These are phyloP conservation scores for Hexactinellida sp. DNA, from an alignment of 37 sponge, comb jelly and placozoan species.

Conservation along the genomic window DNA sequence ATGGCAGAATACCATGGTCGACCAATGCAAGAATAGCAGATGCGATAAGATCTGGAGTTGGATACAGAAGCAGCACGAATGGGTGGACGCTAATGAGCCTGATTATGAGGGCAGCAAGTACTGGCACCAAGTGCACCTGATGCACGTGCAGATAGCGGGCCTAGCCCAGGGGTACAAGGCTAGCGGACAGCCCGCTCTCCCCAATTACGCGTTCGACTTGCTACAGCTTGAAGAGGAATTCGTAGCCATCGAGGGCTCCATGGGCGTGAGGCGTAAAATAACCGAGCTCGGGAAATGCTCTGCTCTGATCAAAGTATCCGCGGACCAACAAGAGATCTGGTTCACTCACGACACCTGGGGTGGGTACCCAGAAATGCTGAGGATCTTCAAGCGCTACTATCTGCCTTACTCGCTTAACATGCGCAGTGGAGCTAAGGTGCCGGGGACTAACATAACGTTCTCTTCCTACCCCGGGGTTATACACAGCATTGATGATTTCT, in stretches of 20 bases:
- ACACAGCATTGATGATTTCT: slow-evolving; percentile 79
- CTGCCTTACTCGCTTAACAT: slow-evolving; percentile 19
- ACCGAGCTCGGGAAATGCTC: slow-evolving; percentile 73
- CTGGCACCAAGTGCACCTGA: slow-evolving; percentile 45
- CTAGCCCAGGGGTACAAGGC: slow-evolving; percentile 41
- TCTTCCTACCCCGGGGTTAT: slow-evolving; percentile 85
- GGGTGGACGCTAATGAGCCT: background rate
- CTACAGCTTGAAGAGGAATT: slow-evolving; percentile 62
- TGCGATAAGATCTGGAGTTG: slow-evolving; percentile 43
- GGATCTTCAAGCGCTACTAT: slow-evolving; percentile 68
- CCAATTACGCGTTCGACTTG: slow-evolving; percentile 41
- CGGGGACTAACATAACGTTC: slow-evolving; percentile 52
- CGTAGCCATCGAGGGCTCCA: slow-evolving; percentile 52
- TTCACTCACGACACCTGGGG: slow-evolving; percentile 89
- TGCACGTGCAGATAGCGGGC: slow-evolving; percentile 40
- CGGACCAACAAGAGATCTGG: slow-evolving; percentile 48
- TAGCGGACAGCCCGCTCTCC: slow-evolving; percentile 23
- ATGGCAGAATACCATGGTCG: slow-evolving; percentile 49
- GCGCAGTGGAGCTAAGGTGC: slow-evolving; percentile 21
- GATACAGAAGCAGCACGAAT: slow-evolving; percentile 14
- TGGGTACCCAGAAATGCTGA: slow-evolving; percentile 56
- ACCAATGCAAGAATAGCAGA: slow-evolving; percentile 30
- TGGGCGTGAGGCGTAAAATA: background rate
- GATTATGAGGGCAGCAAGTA: slow-evolving; percentile 37
- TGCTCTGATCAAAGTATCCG: slow-evolving; percentile 70